Base-by-base conservation (phyloP, 2,113 vertebrate species). In the Alectura lathami region DNA sequence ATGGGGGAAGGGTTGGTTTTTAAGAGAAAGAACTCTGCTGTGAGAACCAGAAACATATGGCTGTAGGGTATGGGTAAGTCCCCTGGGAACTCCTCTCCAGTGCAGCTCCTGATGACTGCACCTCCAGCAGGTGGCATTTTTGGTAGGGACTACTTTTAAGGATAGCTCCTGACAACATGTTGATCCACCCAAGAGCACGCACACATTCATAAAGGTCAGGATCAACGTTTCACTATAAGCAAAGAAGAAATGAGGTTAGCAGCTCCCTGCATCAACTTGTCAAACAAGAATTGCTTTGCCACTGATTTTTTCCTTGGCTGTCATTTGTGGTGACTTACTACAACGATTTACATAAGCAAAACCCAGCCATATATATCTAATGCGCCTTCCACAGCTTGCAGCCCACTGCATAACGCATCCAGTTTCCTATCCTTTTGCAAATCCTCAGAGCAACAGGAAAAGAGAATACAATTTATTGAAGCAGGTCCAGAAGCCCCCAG, bases 401-500 rank as follows among this genome's bases (percentile, higher is more conserved):
- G 74, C 50, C 77, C n/a, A 5, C 60, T 85, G 20, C 38, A 38
- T 14, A 82, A 74, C 17, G 68, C 38, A 54, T 40, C 29, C 64
- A 51, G 60, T 80, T 91, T 83, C 48, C 32, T 34, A 32, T 83
- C 60, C 76, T 89, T 77, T 74, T 79, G 48, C 51, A 96, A 96
- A 96, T 90, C 48, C 72, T 94, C 22, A 62, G 72, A 97, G 75
- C 78, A 93, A 84, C 77, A 93, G 48, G 88, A 96, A 96, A 96
- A 95, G 83, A 51, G 77, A 91, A 73, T 24, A 89, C 32, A 18
- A 93, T 92, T 96, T 95, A 94, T 60, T 96, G 94, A 95, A 80
- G 83, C 93, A 96, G 84, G 70, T 91, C 94, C 93, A 89, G 95
- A 96, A 96, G 96, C 84, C 88, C 97, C 83, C 96, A 97, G 92